Evolutionary conservation across 2,888 invertebrate species (phyloP).

Genomic region (Dolichomitus sp.): DNA sequence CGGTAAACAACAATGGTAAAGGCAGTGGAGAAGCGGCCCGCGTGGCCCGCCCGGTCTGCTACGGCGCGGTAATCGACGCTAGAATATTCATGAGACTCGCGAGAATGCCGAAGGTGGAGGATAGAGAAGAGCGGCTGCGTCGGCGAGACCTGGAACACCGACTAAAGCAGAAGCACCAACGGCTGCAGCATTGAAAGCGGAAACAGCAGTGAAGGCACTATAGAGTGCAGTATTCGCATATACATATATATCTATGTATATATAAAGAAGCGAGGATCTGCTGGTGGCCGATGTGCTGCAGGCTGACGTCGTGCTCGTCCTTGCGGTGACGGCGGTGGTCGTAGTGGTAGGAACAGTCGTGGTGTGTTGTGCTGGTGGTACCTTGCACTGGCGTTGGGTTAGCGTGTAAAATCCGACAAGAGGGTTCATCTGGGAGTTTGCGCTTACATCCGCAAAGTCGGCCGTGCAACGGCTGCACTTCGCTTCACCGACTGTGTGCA

Average conservation of each 20-base stretch:
- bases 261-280: slow-evolving; percentile 12
- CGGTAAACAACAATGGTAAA: slow-evolving; percentile 73
- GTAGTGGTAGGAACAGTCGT: slow-evolving; percentile 16
- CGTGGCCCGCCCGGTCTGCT: slow-evolving; percentile 50
- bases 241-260: background rate
- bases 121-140: slow-evolving; percentile 47
- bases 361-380: slow-evolving; percentile 25
- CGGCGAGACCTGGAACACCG: slow-evolving; percentile 45
- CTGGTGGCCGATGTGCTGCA: background rate
- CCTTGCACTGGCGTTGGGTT: slow-evolving; percentile 46
- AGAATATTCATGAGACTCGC: slow-evolving; percentile 79
- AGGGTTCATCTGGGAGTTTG: slow-evolving; percentile 52
- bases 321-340: slow-evolving; percentile 13
- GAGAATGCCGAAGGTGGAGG: slow-evolving; percentile 55
- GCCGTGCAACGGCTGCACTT: slow-evolving; percentile 30
- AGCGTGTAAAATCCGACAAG: slow-evolving; percentile 62
- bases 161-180: slow-evolving; percentile 46
- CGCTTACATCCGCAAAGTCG: slow-evolving; percentile 60
- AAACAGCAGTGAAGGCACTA: slow-evolving; percentile 44
- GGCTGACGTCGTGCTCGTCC: slow-evolving; percentile 28
- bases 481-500: slow-evolving; percentile 24
- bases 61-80: slow-evolving; percentile 73
- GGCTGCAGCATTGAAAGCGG: slow-evolving; percentile 38
- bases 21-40: slow-evolving; percentile 38
- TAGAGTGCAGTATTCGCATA: slow-evolving; percentile 6